A percentile compares a stretch with the other conserved stretches of the same genome.
Evolutionary conservation across 2,113 vertebrate genomes (phyloP).

Genomic region (Cyprinus carpio): DNA sequence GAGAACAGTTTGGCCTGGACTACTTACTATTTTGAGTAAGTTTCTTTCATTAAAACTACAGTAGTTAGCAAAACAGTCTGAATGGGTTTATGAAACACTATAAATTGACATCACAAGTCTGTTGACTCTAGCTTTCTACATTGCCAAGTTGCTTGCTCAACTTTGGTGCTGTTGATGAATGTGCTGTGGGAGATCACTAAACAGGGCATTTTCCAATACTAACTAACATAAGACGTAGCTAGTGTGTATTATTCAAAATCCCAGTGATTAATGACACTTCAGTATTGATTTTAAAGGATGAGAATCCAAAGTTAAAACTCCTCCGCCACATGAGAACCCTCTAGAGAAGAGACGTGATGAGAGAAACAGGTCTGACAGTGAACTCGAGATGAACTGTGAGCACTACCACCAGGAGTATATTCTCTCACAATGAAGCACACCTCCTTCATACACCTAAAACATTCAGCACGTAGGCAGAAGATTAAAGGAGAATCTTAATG

Average conservation of each 20-base stretch:
- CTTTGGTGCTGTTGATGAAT: not conserved
- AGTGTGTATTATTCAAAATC: not conserved
- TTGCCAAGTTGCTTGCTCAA: slow-evolving; percentile 4
- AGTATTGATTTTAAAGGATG: not conserved
- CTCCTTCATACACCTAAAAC: slow-evolving; percentile 1
- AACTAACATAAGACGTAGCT: not conserved
- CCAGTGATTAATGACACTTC: slow-evolving; percentile 4
- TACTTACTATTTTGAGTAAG: not conserved
- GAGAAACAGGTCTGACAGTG: slow-evolving; percentile 38
- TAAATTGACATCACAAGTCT: not conserved
- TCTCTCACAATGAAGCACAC: slow-evolving; percentile 35
- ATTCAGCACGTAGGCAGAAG: slow-evolving; percentile 10
- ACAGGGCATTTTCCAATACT: not conserved
- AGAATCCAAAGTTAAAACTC: slow-evolving; percentile 15
- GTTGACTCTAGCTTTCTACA: not conserved
- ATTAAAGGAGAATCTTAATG: slow-evolving; percentile 40
- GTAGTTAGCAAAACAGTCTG: not conserved
- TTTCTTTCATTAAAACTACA: not conserved
- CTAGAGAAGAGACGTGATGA: slow-evolving; percentile 36
- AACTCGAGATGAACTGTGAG: slow-evolving; percentile 34
- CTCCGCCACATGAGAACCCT: slow-evolving; percentile 24
- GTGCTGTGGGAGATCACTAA: slow-evolving; percentile 18
- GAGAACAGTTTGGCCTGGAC: not conserved
- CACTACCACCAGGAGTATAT: slow-evolving; percentile 8
- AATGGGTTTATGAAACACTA: not conserved